phyloP scores from a whole-genome alignment of 2,797 vertebrate genomes.

The Nothura maculosa region DNA sequence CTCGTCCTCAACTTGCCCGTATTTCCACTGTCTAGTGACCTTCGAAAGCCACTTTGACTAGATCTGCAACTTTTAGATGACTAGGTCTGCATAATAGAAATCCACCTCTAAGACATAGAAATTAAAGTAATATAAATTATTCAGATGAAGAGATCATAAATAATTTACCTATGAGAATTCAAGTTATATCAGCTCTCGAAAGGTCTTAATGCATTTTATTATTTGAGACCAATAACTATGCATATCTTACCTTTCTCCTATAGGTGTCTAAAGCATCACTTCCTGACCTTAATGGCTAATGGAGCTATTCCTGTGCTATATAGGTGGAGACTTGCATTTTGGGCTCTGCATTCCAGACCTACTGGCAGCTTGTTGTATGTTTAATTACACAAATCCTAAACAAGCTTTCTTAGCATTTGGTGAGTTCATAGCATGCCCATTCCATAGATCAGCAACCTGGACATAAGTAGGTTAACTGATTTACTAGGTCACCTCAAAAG shows the following conservation, averaged over 20 bases:
- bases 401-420: neutral
- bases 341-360: neutral
- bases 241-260: neutral
- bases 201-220: neutral
- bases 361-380: rapidly evolving
- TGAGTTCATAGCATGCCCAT: neutral
- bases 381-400: neutral
- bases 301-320: neutral
- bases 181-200: neutral
- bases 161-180: neutral
- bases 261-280: neutral
- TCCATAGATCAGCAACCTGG: neutral
- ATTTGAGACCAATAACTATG: neutral
- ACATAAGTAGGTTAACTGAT: neutral
- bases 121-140: conserved; percentile 22
- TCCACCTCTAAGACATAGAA: neutral
- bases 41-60: neutral
- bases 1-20: neutral
- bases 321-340: neutral
- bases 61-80: neutral
- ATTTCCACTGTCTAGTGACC: neutral
- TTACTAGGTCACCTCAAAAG: neutral
- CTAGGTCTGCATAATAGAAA: neutral
- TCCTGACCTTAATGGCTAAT: neutral
- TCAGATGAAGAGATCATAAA: neutral